phyloP scores from a whole-genome alignment of 2,113 vertebrate species.

The Halcyon malimbica region DNA sequence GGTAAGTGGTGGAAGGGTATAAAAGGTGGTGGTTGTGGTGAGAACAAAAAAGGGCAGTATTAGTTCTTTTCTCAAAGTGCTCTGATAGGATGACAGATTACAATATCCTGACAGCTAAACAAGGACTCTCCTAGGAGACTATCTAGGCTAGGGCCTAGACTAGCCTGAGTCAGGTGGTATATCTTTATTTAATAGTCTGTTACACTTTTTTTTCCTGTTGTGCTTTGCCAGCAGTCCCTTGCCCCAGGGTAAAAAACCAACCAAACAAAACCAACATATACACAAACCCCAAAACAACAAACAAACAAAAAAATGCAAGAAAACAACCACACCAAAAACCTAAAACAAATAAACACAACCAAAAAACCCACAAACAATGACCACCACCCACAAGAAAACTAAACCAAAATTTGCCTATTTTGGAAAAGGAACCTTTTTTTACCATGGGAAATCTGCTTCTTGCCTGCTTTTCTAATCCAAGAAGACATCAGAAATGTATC shows the following conservation, averaged over 20 bases:
- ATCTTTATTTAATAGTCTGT: not conserved
- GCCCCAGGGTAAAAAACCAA: not conserved
- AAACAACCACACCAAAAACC: no score
- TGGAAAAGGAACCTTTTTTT: not conserved
- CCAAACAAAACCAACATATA: no score
- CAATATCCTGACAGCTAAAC: not conserved
- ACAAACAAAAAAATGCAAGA: no score
- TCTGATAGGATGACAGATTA: not conserved
- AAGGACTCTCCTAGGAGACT: not conserved
- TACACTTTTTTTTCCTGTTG: not conserved
- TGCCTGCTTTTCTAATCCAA: not conserved
- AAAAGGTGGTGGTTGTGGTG: not conserved
- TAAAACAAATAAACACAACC: no score
- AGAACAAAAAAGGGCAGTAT: not conserved
- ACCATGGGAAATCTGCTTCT: not conserved
- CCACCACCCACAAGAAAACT: not conserved
- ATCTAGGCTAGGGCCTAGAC: not conserved
- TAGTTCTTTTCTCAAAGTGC: not conserved
- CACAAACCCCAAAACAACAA: no score
- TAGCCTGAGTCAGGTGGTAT: not conserved
- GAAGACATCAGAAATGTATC: not conserved
- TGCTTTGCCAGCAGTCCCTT: not conserved
- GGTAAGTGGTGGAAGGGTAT: not conserved
- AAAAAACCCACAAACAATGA: not conserved
- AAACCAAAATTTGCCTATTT: not conserved